Base-by-base conservation (phyloP, 2,797 vertebrate species). In the Salarias fasciatus region DNA sequence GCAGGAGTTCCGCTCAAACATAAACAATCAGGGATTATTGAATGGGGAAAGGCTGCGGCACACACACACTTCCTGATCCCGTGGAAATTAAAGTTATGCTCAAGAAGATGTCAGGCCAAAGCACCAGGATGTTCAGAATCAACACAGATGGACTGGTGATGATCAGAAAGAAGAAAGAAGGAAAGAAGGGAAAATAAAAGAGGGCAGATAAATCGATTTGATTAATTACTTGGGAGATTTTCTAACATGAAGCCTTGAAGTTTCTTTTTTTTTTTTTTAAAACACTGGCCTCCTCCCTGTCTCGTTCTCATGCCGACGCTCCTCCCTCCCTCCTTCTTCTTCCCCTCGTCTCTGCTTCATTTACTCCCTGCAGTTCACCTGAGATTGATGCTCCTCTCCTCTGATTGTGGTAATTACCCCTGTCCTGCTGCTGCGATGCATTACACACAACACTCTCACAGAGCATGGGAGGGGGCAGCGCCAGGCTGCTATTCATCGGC, bases 351-450 rank as follows among this genome's bases (percentile, higher is more conserved):
- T 92, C 88, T 90, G 93, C 90, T 91, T 94, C 91, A 91, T 94
- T 93, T 92, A 90, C 92, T 93, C 89, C 91, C 91, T n/a, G 66
- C 65, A 84, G 93, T 90, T 94, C 89, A 93, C 90, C 84, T 89
- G 90, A 93, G 92, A 95, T 91, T 91, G 92, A 95, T 93, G 90
- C 78, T 84, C 73, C 90, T 82, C 79, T 89, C 88, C 88, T 92
- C 86, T 92, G 93, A 94, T 93, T 93, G 90, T 75, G 50, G 59
- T 94, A 94, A 96, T 95, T 93, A 94, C 79, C 79, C 85, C 72
- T 84, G 85, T 85, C 92, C 89, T 91, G 89, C 88, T 90, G 92
- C 88, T 92, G 77, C 77, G 63, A 85, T 86, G 64, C 83, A 91
- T 92, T 92, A 92, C 85, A 87, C 88, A 93, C 76, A 90, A 87